Conservation (phyloP, 2,797 vertebrate genomes). For the Labroides dimidiatus region DNA sequence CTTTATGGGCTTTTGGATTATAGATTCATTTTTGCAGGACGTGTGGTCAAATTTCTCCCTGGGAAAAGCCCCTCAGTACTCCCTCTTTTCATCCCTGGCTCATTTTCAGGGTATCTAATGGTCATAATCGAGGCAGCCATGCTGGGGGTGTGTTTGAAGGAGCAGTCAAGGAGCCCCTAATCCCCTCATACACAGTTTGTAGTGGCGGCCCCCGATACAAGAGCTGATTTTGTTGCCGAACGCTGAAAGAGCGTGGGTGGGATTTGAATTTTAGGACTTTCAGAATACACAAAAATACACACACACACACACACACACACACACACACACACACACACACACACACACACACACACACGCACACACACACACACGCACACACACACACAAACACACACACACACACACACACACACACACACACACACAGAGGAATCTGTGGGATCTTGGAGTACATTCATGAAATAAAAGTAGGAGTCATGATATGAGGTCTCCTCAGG, state of each 20-base stretch:
- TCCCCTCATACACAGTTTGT: slow-evolving; percentile 82
- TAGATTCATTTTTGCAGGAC: slow-evolving; percentile 81
- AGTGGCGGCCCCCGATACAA: slow-evolving; percentile 77
- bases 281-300: too few relatives aligned
- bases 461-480: slow-evolving; percentile 12
- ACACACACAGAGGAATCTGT: slow-evolving; percentile 63
- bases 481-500: too few relatives aligned
- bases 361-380: slow-evolving; percentile 45
- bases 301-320: slow-evolving; percentile 25
- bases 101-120: slow-evolving; percentile 85
- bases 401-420: slow-evolving; percentile 52
- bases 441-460: slow-evolving; percentile 60
- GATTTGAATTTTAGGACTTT: slow-evolving; percentile 61
- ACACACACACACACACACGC: slow-evolving; percentile 19
- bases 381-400: slow-evolving; percentile 16
- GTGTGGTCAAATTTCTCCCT: slow-evolving; percentile 75
- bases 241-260: slow-evolving; percentile 45
- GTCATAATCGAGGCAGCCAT: slow-evolving; percentile 84
- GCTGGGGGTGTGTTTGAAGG: slow-evolving; percentile 83
- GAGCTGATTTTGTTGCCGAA: slow-evolving; percentile 76
- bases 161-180: slow-evolving; percentile 83
- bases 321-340: slow-evolving; percentile 47
- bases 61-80: slow-evolving; percentile 68
- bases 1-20: slow-evolving; percentile 76
- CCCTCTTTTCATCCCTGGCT: slow-evolving; percentile 75